Evolutionary conservation across 2,888 invertebrate genomes (phyloP).

Genomic region (Lasius fuliginosus): DNA sequence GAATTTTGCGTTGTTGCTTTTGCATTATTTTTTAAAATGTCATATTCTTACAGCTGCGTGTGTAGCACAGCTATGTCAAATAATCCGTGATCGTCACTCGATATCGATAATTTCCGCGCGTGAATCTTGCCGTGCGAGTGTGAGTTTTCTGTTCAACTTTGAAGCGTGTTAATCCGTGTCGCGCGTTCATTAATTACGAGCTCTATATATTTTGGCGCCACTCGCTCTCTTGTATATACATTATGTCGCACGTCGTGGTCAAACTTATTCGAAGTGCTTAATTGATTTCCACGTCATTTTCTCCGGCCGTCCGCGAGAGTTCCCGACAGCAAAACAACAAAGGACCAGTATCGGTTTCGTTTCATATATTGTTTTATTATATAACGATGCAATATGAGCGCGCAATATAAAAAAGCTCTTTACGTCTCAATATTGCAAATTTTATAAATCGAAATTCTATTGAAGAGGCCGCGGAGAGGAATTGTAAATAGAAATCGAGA

Average conservation of each 20-base stretch:
- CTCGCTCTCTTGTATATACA: constrained; percentile 3
- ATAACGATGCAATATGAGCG: constrained; percentile 28
- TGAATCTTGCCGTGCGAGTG: constrained; percentile 14
- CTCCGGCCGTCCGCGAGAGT: constrained; percentile 2
- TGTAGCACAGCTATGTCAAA: background rate
- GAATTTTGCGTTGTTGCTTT: background rate
- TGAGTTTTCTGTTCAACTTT: constrained; percentile 13
- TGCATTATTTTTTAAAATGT: background rate
- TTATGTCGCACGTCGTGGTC: constrained; percentile 28
- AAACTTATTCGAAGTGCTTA: constrained; percentile 43
- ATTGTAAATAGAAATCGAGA: constrained; percentile 33
- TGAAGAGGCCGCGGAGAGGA: constrained; percentile 6
- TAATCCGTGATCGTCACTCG: background rate
- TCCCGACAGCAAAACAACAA: constrained; percentile 20
- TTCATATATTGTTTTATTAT: constrained; percentile 44
- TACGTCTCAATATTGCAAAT: constrained; percentile 41
- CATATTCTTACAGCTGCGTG: background rate
- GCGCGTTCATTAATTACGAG: constrained; percentile 46
- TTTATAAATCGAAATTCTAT: constrained; percentile 40
- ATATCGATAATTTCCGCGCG: background rate
- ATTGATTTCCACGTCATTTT: constrained; percentile 51
- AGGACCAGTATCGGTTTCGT: constrained; percentile 37
- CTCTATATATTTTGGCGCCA: constrained; percentile 17
- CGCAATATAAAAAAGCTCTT: constrained; percentile 48
- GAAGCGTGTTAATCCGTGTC: constrained; percentile 35